Percentiles rank a stretch among this genome's conserved stretches.
Conservation (phyloP, 2,888 invertebrate genomes). For the Epistrophe grossulariae region DNA sequence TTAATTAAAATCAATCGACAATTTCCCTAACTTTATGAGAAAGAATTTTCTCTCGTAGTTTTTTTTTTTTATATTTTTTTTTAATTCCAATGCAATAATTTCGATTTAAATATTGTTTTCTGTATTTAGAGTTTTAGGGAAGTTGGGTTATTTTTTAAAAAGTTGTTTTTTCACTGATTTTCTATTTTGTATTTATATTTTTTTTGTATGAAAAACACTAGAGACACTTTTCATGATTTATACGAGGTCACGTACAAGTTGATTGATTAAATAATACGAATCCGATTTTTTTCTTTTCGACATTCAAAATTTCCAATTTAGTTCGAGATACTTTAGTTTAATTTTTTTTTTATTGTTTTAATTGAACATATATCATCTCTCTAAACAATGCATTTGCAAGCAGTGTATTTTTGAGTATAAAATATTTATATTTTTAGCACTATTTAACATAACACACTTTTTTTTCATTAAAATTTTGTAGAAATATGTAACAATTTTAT, state of each 20-base stretch:
- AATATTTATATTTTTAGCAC: slow-evolving; percentile 71
- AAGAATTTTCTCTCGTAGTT: background rate
- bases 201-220: slow-evolving; percentile 22
- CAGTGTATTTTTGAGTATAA: slow-evolving; percentile 61
- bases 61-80: background rate
- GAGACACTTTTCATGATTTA: slow-evolving; percentile 49
- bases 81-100: background rate
- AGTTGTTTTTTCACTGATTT: slow-evolving; percentile 26
- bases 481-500: slow-evolving; percentile 51
- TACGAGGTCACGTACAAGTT: slow-evolving; percentile 52
- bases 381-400: slow-evolving; percentile 66
- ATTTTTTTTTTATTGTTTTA: slow-evolving; percentile 21
- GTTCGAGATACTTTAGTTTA: slow-evolving; percentile 14
- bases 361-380: slow-evolving; percentile 51
- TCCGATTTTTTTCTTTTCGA: slow-evolving; percentile 29
- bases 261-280: slow-evolving; percentile 68
- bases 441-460: slow-evolving; percentile 72
- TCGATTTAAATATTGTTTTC: slow-evolving; percentile 7
- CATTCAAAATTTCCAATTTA: slow-evolving; percentile 50
- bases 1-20: slow-evolving; percentile 39
- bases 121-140: slow-evolving; percentile 2
- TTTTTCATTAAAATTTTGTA: slow-evolving; percentile 22
- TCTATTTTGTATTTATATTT: slow-evolving; percentile 1
- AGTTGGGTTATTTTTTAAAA: slow-evolving; percentile 1
- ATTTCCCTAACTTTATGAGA: slow-evolving; percentile 15